Conservation (phyloP, 2,113 vertebrate genomes). For the Delphinus delphis region DNA sequence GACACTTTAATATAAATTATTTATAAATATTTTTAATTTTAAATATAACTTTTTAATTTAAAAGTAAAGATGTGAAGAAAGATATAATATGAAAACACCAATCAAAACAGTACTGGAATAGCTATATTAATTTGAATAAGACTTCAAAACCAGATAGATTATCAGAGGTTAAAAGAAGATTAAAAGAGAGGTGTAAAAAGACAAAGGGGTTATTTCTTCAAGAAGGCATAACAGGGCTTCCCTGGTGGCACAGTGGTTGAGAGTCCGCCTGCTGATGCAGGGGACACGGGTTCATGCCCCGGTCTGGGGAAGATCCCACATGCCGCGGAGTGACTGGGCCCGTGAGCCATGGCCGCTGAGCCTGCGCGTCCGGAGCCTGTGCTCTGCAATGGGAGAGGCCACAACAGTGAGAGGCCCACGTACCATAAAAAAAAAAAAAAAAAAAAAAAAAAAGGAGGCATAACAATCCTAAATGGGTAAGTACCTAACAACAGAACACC, state of each 20-base stretch:
- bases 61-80: not conserved
- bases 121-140: not conserved
- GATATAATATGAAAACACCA: not conserved
- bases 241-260: no score
- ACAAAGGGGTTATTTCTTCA: not conserved
- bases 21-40: not conserved
- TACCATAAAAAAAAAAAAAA: no score
- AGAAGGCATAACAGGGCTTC: not conserved
- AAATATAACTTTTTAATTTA: not conserved
- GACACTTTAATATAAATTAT: not conserved
- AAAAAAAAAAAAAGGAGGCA: no score
- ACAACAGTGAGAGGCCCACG: no score
- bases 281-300: no score
- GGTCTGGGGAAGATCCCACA: no score
- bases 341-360: no score
- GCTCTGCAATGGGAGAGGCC: no score
- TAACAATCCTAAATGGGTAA: not conserved
- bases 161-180: not conserved
- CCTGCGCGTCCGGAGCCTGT: no score
- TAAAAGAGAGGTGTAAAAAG: not conserved
- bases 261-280: no score
- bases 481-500: not conserved
- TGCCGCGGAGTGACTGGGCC: no score
- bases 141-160: not conserved
- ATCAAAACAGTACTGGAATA: not conserved